A percentile compares a stretch with the other conserved stretches of the same genome.
These are phyloP conservation scores for Orthosia gothica DNA, from an alignment of 2,888 invertebrate species.

Conservation along the genomic window DNA sequence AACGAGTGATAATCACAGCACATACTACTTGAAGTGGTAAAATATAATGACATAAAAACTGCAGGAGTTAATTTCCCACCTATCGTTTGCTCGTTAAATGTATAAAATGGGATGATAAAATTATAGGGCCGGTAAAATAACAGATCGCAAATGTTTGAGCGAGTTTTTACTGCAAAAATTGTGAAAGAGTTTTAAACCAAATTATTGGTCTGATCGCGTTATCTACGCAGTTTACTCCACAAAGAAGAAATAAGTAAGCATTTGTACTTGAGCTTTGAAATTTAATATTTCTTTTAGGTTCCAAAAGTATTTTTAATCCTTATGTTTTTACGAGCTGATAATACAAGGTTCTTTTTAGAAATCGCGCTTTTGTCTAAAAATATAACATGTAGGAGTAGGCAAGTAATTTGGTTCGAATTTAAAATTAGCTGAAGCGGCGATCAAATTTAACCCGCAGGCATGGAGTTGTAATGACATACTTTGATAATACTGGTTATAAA, in stretches of 20 bases:
- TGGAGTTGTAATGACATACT: no score
- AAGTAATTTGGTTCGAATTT: constrained; percentile 2
- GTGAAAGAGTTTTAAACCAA: constrained; percentile 39
- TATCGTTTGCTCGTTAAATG: constrained; percentile 21
- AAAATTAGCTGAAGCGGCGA: constrained; percentile 9
- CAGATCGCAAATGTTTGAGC: constrained; percentile 22
- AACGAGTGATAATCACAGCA: constrained; percentile 31
- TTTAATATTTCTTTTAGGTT: constrained; percentile 21
- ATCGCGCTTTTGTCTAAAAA: constrained; percentile 16
- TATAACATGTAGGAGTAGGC: neutral
- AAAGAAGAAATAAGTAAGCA: constrained; percentile 24
- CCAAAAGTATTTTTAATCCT: constrained; percentile 17
- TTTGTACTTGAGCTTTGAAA: constrained; percentile 26
- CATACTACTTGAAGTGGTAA: constrained; percentile 6
- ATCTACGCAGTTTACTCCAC: neutral
- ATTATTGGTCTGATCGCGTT: constrained; percentile 35
- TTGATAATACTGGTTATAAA: neutral
- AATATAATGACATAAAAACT: constrained; percentile 15
- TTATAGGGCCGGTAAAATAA: constrained; percentile 19
- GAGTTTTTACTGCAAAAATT: constrained; percentile 4
- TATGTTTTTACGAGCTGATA: constrained; percentile 16
- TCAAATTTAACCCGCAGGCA: neutral
- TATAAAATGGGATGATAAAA: constrained; percentile 31
- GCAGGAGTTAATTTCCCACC: constrained; percentile 35
- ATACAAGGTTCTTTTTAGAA: constrained; percentile 18